Base-by-base conservation (phyloP, 2,797 vertebrate genomes). In the Hypotaenidia philippensis region DNA sequence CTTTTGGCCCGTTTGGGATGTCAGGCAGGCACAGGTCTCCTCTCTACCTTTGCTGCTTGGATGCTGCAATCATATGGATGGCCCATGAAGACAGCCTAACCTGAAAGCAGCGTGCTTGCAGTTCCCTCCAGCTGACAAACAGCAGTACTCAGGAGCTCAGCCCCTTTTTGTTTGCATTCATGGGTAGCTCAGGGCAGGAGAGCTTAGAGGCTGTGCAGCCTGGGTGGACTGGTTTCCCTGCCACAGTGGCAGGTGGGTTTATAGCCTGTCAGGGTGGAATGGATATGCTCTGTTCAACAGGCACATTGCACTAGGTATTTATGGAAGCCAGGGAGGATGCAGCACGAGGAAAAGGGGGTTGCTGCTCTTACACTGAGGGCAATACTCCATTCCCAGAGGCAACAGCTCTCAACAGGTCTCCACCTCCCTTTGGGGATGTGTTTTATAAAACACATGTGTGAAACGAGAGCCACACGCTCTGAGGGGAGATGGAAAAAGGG, bases 121-220 rank as follows among this genome's bases (percentile, higher is more conserved):
- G 6, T 31, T 70, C 63, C 13, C 47, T 34, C 22, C 59, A 34
- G 74, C n/a, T 59, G 40, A 49, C 31, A 44, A 60, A 65, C 12
- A 76, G 52, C 17, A 49, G 44, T 6, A 56, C n/a, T 4, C 3
- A 45, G 55, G 34, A 55, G 50, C 5, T 14, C 23, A 22, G 45
- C 25, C 22, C 23, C 17, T 45, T 63, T 40, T 6, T 29, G 34
- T 11, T 8, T 29, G 6, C 49, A 34, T 44, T 71, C 23, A 7
- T 23, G 19, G 17, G 5, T 11, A 44, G 27, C 38, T 60, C 25
- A 19, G 34, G 52, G 41, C 20, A 38, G 0, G 1, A 55, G n/a
- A 61, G 23, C 36, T 38, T 21, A 2, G 25, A 41, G 53, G 9
- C 22, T n/a, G 44, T 0, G 1, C n/a, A 27, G 32, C 44, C 1